Conservation (phyloP, 2,797 vertebrate genomes). For the Pseudopleuronectes americanus region DNA sequence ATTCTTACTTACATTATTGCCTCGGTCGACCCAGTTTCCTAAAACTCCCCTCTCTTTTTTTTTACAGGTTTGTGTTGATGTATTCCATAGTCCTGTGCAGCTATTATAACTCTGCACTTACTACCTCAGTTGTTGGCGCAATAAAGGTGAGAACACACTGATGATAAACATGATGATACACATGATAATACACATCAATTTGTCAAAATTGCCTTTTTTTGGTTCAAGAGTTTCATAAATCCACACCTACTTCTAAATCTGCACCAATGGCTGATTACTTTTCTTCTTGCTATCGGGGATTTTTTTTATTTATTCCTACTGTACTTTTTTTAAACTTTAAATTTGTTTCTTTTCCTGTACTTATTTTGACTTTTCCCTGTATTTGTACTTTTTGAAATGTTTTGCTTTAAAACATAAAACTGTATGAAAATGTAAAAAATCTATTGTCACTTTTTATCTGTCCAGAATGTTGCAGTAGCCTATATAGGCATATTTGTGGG, state of each 20-base stretch:
- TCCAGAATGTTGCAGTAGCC: conserved; percentile 91
- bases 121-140: conserved; percentile 91
- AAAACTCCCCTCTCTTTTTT: neutral
- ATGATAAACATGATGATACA: too few relatives aligned
- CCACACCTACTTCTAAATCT: too few relatives aligned
- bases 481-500: conserved; percentile 93
- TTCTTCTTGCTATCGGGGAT: neutral
- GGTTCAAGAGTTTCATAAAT: too few relatives aligned
- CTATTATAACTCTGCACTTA: conserved; percentile 93
- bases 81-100: conserved; percentile 93
- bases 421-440: neutral
- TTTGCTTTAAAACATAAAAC: neutral
- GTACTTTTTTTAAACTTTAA: too few relatives aligned
- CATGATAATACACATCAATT: too few relatives aligned
- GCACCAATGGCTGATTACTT: too few relatives aligned
- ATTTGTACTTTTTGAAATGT: neutral
- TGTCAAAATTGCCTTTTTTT: too few relatives aligned
- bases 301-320: neutral
- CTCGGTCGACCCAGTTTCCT: neutral
- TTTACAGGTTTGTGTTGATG: conserved; percentile 91
- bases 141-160: conserved; percentile 86
- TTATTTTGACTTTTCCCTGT: too few relatives aligned
- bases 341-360: too few relatives aligned
- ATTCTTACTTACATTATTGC: neutral
- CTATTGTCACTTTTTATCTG: conserved; percentile 1